phyloP scores from a whole-genome alignment of 2,113 vertebrate genomes.

The Ageneiosus marmoratus region DNA sequence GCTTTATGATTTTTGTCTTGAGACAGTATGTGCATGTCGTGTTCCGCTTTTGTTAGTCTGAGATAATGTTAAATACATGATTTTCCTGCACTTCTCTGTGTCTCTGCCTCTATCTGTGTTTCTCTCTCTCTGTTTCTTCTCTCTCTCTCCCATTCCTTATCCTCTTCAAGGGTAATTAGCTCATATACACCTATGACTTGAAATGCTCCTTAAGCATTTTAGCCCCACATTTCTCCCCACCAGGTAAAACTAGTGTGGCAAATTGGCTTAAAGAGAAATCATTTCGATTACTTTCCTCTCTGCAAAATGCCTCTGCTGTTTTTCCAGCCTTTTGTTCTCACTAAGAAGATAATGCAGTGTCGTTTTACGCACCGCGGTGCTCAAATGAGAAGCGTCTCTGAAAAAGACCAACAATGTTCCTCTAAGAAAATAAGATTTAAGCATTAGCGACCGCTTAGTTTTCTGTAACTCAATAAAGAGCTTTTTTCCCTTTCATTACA shows the following conservation, averaged over 20 bases:
- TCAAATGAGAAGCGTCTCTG: constrained; percentile 33
- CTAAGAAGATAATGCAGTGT: constrained; percentile 27
- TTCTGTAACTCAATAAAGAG: constrained; percentile 25
- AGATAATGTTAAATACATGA: background rate
- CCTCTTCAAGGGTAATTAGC: constrained; percentile 47
- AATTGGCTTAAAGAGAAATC: constrained; percentile 51
- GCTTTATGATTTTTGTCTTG: background rate
- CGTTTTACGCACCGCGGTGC: constrained; percentile 16
- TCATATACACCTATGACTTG: constrained; percentile 32
- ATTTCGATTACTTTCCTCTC: constrained; percentile 42
- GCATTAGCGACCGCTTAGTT: constrained; percentile 8
- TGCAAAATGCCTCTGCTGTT: constrained; percentile 24
- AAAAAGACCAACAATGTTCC: constrained; percentile 21
- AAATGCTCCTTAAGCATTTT: constrained; percentile 46
- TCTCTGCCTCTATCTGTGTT: background rate
- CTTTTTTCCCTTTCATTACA: constrained; percentile 19
- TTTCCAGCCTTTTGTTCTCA: constrained; percentile 30
- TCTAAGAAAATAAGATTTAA: constrained; percentile 30
- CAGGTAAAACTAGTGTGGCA: constrained; percentile 45
- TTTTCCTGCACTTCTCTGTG: background rate
- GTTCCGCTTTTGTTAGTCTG: background rate
- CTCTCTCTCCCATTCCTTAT: constrained; percentile 1
- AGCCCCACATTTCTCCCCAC: constrained; percentile 32
- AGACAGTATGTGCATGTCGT: background rate
- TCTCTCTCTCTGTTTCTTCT: background rate